Evolutionary conservation across 2,113 vertebrate species (phyloP).

Genomic region (Microcebus lehilahytsara): DNA sequence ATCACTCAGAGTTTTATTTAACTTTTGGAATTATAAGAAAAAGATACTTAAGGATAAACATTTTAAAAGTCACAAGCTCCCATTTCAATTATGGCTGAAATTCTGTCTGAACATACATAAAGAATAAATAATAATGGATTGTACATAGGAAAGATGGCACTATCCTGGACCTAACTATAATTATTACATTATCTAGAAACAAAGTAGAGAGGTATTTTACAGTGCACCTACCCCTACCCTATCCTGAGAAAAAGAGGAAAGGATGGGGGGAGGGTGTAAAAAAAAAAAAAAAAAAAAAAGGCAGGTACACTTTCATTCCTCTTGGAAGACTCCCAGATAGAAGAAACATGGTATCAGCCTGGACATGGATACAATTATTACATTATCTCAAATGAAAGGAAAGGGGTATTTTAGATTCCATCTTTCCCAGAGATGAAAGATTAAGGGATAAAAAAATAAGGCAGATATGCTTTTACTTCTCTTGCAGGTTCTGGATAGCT

Average conservation of each 20-base stretch:
- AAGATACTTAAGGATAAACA: slow-evolving; percentile 47
- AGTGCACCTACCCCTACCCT: neutral
- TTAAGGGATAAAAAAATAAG: slow-evolving; percentile 29
- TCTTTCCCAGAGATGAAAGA: slow-evolving; percentile 51
- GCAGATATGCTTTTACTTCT: slow-evolving; percentile 30
- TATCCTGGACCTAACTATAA: slow-evolving; percentile 7
- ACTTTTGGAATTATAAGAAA: slow-evolving; percentile 39
- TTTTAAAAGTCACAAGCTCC: slow-evolving; percentile 6
- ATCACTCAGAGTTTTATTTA: slow-evolving; percentile 38
- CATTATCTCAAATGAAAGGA: slow-evolving; percentile 50
- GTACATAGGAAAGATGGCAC: slow-evolving; percentile 8
- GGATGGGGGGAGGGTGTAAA: neutral
- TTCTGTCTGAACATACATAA: neutral
- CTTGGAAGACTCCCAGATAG: slow-evolving; percentile 27
- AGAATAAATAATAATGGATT: slow-evolving; percentile 5
- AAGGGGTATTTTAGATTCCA: slow-evolving; percentile 32
- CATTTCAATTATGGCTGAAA: slow-evolving; percentile 23
- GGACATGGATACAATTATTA: slow-evolving; percentile 40
- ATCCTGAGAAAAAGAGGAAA: slow-evolving; percentile 24
- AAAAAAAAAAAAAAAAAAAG: slow-evolving; percentile 17
- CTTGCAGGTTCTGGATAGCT: neutral
- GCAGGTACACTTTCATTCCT: slow-evolving; percentile 35
- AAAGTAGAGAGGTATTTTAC: slow-evolving; percentile 47
- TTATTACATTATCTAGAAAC: slow-evolving; percentile 52
- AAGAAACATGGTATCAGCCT: slow-evolving; percentile 34